Evolutionary conservation across 2,888 invertebrate species (phyloP).

Genomic region (Oscheius sp.): DNA sequence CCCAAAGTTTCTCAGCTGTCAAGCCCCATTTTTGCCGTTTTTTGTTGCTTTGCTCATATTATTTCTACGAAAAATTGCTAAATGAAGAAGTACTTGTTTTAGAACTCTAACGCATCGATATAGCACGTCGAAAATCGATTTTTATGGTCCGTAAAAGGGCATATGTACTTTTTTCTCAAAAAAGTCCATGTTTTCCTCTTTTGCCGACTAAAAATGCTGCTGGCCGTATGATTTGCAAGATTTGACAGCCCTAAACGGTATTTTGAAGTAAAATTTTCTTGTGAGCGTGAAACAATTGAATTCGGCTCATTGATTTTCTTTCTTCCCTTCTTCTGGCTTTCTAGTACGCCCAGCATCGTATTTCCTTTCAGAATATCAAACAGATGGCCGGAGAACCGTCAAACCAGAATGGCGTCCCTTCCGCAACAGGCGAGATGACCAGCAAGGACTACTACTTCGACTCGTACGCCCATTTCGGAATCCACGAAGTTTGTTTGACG

Average conservation of each 20-base stretch:
- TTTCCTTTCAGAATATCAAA: not conserved
- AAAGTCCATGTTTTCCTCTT: too few relatives aligned
- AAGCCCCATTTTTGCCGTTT: not conserved
- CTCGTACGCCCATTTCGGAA: conserved; percentile 99
- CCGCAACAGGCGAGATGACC: conserved; percentile 85
- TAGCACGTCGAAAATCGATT: too few relatives aligned
- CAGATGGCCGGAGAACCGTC: conserved; percentile 5
- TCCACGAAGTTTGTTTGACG: conserved; percentile 83
- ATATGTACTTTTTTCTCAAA: too few relatives aligned
- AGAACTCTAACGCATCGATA: too few relatives aligned
- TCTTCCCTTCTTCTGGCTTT: not conserved
- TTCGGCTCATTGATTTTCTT: not conserved
- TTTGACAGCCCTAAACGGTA: too few relatives aligned
- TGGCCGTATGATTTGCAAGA: too few relatives aligned
- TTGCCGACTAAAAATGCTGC: too few relatives aligned
- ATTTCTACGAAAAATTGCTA: not conserved
- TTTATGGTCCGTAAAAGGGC: too few relatives aligned
- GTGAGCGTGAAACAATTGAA: too few relatives aligned
- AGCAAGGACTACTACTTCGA: conserved; percentile 99
- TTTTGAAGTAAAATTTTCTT: too few relatives aligned
- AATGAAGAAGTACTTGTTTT: not conserved
- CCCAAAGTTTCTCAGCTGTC: not conserved
- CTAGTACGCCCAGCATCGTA: not conserved
- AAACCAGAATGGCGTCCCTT: not conserved
- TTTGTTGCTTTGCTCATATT: not conserved